These are phyloP conservation scores for Lanius collurio DNA, from an alignment of 2,113 vertebrate species.

Conservation along the genomic window DNA sequence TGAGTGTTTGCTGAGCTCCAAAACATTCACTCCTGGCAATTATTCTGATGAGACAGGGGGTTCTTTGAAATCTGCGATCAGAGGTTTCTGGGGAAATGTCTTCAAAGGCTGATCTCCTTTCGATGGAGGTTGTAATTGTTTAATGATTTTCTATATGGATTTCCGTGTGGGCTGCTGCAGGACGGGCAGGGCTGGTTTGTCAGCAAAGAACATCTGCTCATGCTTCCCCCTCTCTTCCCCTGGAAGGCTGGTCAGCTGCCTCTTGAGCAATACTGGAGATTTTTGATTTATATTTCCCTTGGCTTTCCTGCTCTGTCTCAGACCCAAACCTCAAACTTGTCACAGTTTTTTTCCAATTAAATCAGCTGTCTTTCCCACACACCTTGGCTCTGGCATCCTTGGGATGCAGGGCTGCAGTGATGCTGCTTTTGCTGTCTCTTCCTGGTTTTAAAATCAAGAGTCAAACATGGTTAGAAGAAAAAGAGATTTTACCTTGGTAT, in stretches of 20 bases:
- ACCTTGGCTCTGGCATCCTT: background rate
- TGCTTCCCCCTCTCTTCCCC: background rate
- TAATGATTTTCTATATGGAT: constrained; percentile 51
- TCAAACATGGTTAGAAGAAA: too few species aligned
- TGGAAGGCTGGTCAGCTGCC: background rate
- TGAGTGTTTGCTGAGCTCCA: background rate
- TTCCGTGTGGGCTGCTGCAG: background rate
- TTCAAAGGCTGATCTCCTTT: constrained; percentile 39
- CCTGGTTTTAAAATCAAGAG: too few species aligned
- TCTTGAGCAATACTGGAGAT: background rate
- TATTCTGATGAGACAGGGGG: background rate
- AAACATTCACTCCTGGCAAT: background rate
- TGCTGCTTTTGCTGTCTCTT: background rate
- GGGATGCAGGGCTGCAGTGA: background rate
- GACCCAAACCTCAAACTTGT: background rate
- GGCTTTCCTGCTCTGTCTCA: background rate
- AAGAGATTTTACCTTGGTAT: too few species aligned
- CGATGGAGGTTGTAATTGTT: constrained; percentile 31
- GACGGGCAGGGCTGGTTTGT: background rate
- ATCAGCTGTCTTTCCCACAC: background rate
- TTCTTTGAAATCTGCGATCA: background rate
- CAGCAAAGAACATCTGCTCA: background rate
- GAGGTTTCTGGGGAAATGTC: constrained; percentile 22
- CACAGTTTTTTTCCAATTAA: background rate
- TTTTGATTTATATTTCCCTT: background rate